phyloP scores from a whole-genome alignment of 2,113 vertebrate species.

The Sphaerodactylus townsendi region DNA sequence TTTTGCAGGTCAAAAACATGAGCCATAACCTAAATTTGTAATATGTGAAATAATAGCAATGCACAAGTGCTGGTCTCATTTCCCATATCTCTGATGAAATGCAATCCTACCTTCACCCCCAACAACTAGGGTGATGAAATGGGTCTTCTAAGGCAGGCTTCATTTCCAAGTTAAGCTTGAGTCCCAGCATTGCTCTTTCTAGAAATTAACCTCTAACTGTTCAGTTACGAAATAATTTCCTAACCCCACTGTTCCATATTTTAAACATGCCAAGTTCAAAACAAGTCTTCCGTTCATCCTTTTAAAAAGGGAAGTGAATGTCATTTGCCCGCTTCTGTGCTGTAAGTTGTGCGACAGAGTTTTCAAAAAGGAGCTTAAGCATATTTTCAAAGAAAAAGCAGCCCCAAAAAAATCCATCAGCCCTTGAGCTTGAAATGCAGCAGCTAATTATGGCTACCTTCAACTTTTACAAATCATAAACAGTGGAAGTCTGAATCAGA shows the following conservation, averaged over 20 bases:
- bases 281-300: conserved; percentile 49
- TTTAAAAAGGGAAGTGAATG: conserved; percentile 68
- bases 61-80: not conserved
- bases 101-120: not conserved
- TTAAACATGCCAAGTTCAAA: conserved; percentile 54
- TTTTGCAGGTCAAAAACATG: not conserved
- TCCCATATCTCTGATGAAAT: not conserved
- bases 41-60: not conserved
- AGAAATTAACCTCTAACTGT: not conserved
- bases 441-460: conserved; percentile 55
- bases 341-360: conserved; percentile 58
- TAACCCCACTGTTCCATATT: conserved; percentile 24
- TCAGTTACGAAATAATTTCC: not conserved
- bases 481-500: conserved; percentile 58
- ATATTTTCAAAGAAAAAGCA: conserved; percentile 55
- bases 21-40: not conserved
- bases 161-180: not conserved
- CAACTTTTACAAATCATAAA: conserved; percentile 35
- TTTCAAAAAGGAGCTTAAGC: conserved; percentile 65
- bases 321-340: conserved; percentile 38
- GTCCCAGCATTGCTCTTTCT: not conserved
- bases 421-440: conserved; percentile 65
- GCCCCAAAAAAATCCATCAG: conserved; percentile 60
- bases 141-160: not conserved
- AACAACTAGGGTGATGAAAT: not conserved